Percentiles rank a stretch among this genome's conserved stretches.
Evolutionary conservation across 2,113 vertebrate genomes (phyloP).

Genomic region (Crotalus tigris): DNA sequence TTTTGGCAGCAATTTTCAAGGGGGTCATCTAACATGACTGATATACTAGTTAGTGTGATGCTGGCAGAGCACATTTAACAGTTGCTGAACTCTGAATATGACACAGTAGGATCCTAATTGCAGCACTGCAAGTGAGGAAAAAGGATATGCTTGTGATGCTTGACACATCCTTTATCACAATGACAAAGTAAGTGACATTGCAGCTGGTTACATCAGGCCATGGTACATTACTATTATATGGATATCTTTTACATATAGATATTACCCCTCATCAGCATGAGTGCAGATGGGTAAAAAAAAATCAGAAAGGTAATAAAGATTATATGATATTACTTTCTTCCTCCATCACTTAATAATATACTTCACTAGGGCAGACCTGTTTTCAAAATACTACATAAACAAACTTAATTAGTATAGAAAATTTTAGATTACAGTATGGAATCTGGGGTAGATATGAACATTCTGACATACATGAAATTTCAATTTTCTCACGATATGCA

Average conservation of each 20-base stretch:
- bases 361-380: neutral
- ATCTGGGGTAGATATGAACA: neutral
- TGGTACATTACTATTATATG: slow-evolving; percentile 20
- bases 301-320: neutral
- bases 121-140: slow-evolving; percentile 53
- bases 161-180: slow-evolving; percentile 53
- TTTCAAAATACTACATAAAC: neutral
- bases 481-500: neutral
- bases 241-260: slow-evolving; percentile 44
- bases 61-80: slow-evolving; percentile 60
- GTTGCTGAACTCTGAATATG: slow-evolving; percentile 51
- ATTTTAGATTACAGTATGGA: neutral
- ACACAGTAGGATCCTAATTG: slow-evolving; percentile 62
- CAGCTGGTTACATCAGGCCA: slow-evolving; percentile 40
- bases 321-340: neutral
- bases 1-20: slow-evolving; percentile 76
- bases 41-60: slow-evolving; percentile 64
- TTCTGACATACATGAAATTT: neutral
- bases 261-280: slow-evolving; percentile 23
- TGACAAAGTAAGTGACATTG: slow-evolving; percentile 46
- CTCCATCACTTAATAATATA: neutral
- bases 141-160: slow-evolving; percentile 40
- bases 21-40: slow-evolving; percentile 71
- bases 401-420: neutral
- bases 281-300: slow-evolving; percentile 4